Percentiles rank a stretch among this genome's conserved stretches.
Conservation (phyloP, 2,888 invertebrate species). For the Dioctria rufipes region DNA sequence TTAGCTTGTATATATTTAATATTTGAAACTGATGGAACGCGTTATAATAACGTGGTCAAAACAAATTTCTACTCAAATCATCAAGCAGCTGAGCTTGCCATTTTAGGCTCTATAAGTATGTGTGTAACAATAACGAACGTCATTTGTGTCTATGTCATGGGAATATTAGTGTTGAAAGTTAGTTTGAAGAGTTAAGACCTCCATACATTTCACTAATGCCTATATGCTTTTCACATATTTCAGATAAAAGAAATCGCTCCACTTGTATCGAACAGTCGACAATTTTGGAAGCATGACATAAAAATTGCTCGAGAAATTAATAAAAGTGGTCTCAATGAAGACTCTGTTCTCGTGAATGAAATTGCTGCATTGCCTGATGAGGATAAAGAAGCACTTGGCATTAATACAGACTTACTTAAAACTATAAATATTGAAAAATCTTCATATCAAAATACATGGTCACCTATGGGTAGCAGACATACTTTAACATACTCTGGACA, state of each 20-base stretch:
- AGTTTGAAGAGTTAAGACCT: slow-evolving; percentile 16
- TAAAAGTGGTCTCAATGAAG: slow-evolving; percentile 69
- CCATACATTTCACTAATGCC: no score
- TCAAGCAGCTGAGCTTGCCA: slow-evolving; percentile 76
- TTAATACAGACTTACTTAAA: slow-evolving; percentile 62
- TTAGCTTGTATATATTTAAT: slow-evolving; percentile 75
- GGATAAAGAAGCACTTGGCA: slow-evolving; percentile 62
- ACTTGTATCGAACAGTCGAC: slow-evolving; percentile 71
- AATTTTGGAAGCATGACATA: slow-evolving; percentile 78
- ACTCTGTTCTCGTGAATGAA: slow-evolving; percentile 67
- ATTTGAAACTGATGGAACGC: slow-evolving; percentile 71
- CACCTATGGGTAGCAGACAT: slow-evolving; percentile 64
- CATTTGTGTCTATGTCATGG: slow-evolving; percentile 80
- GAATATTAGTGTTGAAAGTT: slow-evolving; percentile 80
- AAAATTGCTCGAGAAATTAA: slow-evolving; percentile 76
- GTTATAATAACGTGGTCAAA: slow-evolving; percentile 70
- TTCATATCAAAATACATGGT: slow-evolving; percentile 68
- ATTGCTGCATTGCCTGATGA: slow-evolving; percentile 64
- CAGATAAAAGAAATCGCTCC: slow-evolving; percentile 78
- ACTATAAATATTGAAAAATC: slow-evolving; percentile 61
- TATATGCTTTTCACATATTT: slow-evolving; percentile 15
- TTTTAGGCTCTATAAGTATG: slow-evolving; percentile 79
- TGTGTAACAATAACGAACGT: slow-evolving; percentile 83
- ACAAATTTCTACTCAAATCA: slow-evolving; percentile 75
- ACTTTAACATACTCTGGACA: slow-evolving; percentile 55